These are phyloP conservation scores for Anoplopoma fimbria DNA, from an alignment of 2,113 vertebrate genomes.

Conservation along the genomic window DNA sequence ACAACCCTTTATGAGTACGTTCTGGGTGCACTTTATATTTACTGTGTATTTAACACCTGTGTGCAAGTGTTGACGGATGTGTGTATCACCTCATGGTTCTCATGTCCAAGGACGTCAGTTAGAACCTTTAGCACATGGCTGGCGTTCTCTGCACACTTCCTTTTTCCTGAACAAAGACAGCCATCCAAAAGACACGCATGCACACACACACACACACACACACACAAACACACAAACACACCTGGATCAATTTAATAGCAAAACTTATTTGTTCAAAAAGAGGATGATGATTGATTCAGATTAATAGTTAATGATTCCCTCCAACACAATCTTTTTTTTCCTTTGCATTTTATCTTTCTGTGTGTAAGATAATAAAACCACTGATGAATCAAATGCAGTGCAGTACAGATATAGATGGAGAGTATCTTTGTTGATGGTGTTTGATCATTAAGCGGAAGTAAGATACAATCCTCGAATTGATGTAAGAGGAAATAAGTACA, in stretches of 20 bases:
- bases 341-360: background rate
- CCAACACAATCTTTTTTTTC: background rate
- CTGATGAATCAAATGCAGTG: background rate
- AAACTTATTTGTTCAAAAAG: background rate
- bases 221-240: conserved; percentile 17
- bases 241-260: too few species aligned
- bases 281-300: background rate
- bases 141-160: conserved; percentile 88
- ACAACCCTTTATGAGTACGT: conserved; percentile 1
- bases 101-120: conserved; percentile 94
- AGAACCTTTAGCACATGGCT: conserved; percentile 91
- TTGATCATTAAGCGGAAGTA: background rate
- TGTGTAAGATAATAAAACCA: conserved; percentile 1
- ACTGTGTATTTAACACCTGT: conserved; percentile 3
- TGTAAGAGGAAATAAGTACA: background rate
- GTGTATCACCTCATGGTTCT: conserved; percentile 92
- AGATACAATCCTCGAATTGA: conserved; percentile 11
- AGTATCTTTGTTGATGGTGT: background rate
- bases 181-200: background rate
- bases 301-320: background rate
- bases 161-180: conserved; percentile 86
- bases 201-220: conserved; percentile 20
- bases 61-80: conserved; percentile 17
- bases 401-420: background rate
- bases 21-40: background rate